phyloP scores from a whole-genome alignment of 2,113 vertebrate genomes.

The Crypturellus undulatus region DNA sequence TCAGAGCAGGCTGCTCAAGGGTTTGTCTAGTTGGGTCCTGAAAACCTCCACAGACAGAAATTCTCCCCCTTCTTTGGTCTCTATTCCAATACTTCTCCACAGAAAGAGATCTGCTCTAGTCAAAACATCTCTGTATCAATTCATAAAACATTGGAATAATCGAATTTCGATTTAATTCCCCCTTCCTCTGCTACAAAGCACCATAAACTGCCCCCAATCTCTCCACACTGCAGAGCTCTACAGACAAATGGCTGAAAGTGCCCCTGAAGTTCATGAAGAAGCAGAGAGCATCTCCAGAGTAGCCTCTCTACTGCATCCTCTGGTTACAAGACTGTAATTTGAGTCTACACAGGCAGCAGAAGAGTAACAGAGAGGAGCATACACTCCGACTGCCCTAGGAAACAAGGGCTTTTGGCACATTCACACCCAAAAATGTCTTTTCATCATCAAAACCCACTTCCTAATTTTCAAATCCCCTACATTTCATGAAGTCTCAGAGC shows the following conservation, averaged over 20 bases:
- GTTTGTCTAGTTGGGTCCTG: background rate
- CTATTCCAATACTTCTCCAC: background rate
- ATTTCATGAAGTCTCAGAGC: background rate
- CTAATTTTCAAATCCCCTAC: background rate
- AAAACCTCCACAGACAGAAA: background rate
- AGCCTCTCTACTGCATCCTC: background rate
- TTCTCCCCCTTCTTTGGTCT: background rate
- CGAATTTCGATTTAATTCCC: background rate
- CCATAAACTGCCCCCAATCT: background rate
- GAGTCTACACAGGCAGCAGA: background rate
- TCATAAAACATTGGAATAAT: background rate
- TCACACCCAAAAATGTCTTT: fast-evolving
- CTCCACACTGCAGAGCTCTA: background rate
- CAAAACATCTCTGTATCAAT: background rate
- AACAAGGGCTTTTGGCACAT: background rate
- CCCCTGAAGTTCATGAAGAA: background rate
- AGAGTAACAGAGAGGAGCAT: background rate
- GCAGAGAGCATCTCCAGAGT: background rate
- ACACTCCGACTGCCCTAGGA: fast-evolving
- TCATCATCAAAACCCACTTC: background rate
- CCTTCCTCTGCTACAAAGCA: background rate
- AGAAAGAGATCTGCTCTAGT: background rate
- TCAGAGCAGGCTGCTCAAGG: background rate
- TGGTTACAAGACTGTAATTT: background rate
- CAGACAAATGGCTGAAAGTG: background rate